These are phyloP conservation scores for Limnodromus scolopaceus DNA, from an alignment of 2,797 vertebrate genomes.

Conservation along the genomic window DNA sequence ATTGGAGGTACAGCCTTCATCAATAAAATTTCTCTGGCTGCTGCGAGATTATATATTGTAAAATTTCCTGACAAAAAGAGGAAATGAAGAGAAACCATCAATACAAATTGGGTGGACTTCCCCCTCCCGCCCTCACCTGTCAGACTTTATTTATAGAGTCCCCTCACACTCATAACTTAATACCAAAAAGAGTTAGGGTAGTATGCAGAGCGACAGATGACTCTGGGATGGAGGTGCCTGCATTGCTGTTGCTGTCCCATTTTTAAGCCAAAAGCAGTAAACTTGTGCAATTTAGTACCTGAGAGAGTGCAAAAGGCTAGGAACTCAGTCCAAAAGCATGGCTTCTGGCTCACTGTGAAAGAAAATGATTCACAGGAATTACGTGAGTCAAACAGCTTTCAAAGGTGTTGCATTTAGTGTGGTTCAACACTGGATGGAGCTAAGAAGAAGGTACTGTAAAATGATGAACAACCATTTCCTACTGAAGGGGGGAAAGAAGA, in stretches of 20 bases:
- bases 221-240: not conserved
- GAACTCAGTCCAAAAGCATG: not conserved
- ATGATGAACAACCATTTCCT: not conserved
- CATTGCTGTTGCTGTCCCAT: not conserved
- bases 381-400: not conserved
- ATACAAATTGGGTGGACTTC: not conserved
- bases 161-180: not conserved
- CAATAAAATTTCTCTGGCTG: not conserved
- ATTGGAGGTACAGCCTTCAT: not conserved
- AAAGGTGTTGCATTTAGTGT: fast-evolving
- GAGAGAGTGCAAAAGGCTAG: not conserved
- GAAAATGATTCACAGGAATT: not conserved
- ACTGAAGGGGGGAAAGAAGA: fast-evolving
- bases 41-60: not conserved
- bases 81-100: not conserved
- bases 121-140: not conserved
- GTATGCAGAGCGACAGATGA: not conserved
- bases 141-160: not conserved
- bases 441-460: not conserved
- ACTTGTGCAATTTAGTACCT: not conserved
- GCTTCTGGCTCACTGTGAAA: not conserved
- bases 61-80: not conserved
- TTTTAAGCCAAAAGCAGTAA: not conserved
- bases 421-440: not conserved
- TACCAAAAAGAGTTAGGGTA: not conserved